Evolutionary conservation across 2,797 vertebrate species (phyloP), one percentile per base, ranked within the genome.

Genomic region (Pseudomugil gertrudae): DNA sequence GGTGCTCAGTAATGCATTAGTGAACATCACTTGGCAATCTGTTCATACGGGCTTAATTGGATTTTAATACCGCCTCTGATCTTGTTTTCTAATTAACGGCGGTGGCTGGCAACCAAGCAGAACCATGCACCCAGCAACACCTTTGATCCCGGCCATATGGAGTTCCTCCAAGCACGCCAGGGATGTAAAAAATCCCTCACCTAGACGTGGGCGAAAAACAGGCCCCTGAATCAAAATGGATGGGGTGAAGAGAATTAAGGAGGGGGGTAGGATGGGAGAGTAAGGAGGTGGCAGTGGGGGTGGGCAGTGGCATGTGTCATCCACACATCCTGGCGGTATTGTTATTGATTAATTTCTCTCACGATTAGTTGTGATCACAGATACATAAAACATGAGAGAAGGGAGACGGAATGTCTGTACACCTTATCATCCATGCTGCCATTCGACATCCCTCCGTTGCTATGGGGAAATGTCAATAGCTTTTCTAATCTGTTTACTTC

Each of bases 1-100:
- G 97, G 97, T 97, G 96, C 96, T 98, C 97, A 98, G 97, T 98
- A 98, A 98, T 98, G 97, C 97, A 99, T 99, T 99, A 99, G 97
- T 96, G 97, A 98, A 98, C 97, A 98, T 98, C 97, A 97, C 97
- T 99, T 98, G 96, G 97, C 98, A 99, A 99, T 99, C 97, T 99
- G 98, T 99, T 98, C 96, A 98, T 98, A 98, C 91, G 86, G 85
- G 89, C 91, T 94, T 94, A 94, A 94, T 94, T 94, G 93, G 93
- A 94, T 94, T 94, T 94, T 94, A 94, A 94, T 94, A 93, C 93
- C 92, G 93, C 93, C 93, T 94, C 93, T 94, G 93, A 94, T 94
- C 93, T 94, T 94, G 93, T 94, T 94, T 94, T 93, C 92, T 94
- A 94, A 94, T 94, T 94, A 94, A 94, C 92, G 89, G 89, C 90